A percentile compares a stretch with the other conserved stretches of the same genome.
Evolutionary conservation across 2,888 invertebrate genomes (phyloP).

Genomic region (Rhopalosiphum nymphaeae): DNA sequence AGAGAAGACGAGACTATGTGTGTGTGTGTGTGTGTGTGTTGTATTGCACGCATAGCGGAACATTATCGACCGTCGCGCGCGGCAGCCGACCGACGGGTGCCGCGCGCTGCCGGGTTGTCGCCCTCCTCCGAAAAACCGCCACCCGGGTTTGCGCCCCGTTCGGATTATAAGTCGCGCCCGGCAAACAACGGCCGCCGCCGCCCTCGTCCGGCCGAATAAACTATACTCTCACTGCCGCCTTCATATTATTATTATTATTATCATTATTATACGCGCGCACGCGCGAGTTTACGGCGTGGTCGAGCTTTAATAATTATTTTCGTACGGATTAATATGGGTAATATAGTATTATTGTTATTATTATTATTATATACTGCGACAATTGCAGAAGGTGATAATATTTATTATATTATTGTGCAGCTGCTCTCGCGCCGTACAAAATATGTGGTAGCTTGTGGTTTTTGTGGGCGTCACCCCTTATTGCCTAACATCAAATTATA

Average conservation of each 20-base stretch:
- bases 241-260: not conserved
- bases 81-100: slow-evolving; percentile 51
- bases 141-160: slow-evolving; percentile 32
- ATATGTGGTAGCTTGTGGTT: not conserved
- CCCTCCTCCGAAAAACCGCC: slow-evolving; percentile 8
- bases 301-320: not conserved
- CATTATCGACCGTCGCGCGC: slow-evolving; percentile 59
- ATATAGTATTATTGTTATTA: not conserved
- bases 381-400: not conserved
- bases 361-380: too few species aligned
- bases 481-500: not conserved
- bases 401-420: not conserved
- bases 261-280: not conserved
- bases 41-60: slow-evolving; percentile 45
- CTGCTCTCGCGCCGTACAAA: not conserved
- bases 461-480: not conserved
- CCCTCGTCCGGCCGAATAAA: slow-evolving; percentile 40
- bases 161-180: slow-evolving; percentile 57
- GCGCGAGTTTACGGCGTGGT: not conserved
- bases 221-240: not conserved
- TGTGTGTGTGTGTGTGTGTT: slow-evolving; percentile 1
- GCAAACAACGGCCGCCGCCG: slow-evolving; percentile 41
- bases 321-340: not conserved
- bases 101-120: slow-evolving; percentile 43
- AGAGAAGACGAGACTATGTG: not conserved